Conservation (phyloP, 2,113 vertebrate genomes). For the Cyprinodon variegatus region DNA sequence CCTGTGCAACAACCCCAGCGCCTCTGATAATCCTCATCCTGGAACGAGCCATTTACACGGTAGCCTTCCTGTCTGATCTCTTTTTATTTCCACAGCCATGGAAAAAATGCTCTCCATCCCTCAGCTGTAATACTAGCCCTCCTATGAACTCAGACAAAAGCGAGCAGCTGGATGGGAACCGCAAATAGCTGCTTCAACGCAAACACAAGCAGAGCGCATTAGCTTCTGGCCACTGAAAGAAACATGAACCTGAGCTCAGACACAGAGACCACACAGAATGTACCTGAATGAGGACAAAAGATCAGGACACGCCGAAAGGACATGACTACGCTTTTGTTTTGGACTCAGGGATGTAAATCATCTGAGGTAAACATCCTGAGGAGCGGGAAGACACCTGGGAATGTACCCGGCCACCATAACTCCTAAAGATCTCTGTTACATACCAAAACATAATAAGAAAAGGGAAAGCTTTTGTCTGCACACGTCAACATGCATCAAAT, state of each 20-base stretch:
- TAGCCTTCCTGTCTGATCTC: conserved; percentile 9
- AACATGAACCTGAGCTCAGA: conserved; percentile 54
- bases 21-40: conserved; percentile 41
- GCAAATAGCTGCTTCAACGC: conserved; percentile 6
- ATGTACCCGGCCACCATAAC: conserved; percentile 16
- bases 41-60: conserved; percentile 23
- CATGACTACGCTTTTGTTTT: conserved; percentile 43
- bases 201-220: conserved; percentile 18
- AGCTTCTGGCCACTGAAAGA: conserved; percentile 35
- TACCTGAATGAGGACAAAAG: conserved; percentile 56
- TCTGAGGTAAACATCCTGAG: conserved; percentile 8
- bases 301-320: conserved; percentile 26
- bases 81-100: conserved; percentile 25
- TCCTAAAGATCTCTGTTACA: background rate
- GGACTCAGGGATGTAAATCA: conserved; percentile 37
- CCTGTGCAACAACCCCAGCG: conserved; percentile 32
- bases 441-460: background rate
- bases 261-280: conserved; percentile 20
- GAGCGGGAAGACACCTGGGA: background rate
- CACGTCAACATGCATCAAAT: conserved; percentile 29
- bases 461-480: background rate
- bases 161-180: conserved; percentile 20
- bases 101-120: background rate
- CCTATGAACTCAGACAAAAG: conserved; percentile 51
- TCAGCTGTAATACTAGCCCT: conserved; percentile 58